Evolutionary conservation across 1,140 invertebrate species (phyloP).

Genomic region (Dolichoris vasculosae): DNA sequence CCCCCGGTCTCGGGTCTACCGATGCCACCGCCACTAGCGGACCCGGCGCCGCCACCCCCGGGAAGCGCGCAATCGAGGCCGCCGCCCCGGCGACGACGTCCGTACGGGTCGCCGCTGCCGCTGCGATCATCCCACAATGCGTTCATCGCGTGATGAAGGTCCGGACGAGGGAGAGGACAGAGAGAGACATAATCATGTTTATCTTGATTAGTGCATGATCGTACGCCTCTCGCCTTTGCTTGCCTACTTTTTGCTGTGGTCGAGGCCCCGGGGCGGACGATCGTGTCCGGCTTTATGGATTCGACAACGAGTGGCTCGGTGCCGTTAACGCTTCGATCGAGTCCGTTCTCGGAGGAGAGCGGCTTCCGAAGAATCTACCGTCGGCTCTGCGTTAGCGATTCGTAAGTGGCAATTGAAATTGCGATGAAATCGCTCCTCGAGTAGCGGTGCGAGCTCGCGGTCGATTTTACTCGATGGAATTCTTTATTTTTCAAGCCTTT

Average conservation of each 20-base stretch:
- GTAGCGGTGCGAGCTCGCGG: no score
- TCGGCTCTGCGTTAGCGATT: neutral
- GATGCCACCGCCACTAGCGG: slow-evolving; percentile 72
- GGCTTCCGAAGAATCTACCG: neutral
- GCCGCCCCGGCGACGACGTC: slow-evolving; percentile 70
- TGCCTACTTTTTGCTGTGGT: neutral
- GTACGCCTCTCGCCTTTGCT: neutral
- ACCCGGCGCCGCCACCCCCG: slow-evolving; percentile 70
- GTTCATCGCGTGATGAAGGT: neutral
- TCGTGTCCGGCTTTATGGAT: neutral
- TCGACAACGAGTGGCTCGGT: no score
- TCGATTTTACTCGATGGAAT: no score
- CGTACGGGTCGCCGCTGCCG: slow-evolving; percentile 67
- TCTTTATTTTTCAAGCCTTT: neutral
- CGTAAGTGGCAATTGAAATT: no score
- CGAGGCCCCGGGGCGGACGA: neutral
- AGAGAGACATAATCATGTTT: slow-evolving; percentile 14
- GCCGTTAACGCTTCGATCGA: no score
- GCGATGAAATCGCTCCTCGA: no score
- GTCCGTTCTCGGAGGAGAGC: no score
- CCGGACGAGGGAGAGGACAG: neutral
- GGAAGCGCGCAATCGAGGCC: slow-evolving; percentile 68
- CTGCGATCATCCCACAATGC: slow-evolving; percentile 33
- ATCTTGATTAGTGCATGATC: neutral
- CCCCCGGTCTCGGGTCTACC: slow-evolving; percentile 63